Evolutionary conservation across 2,888 invertebrate species (phyloP), one percentile per base, ranked within the genome.

Genomic region (Napeogenes sylphis): DNA sequence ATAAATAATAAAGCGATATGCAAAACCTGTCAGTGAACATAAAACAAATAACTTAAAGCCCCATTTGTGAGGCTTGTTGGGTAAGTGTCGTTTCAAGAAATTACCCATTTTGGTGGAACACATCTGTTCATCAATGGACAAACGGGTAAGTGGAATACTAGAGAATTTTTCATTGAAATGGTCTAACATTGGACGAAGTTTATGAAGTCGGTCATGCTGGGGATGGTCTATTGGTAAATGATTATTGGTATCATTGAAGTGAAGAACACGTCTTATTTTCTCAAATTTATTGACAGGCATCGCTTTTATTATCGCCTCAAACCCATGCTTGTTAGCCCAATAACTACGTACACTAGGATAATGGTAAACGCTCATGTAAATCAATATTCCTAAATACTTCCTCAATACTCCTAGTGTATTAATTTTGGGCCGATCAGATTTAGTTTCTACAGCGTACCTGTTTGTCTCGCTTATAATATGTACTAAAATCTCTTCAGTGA

Each of bases 231-330:
- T 57, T 55, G 76, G 75, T 45, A 67, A 45, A 46, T 74, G 72
- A 51, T 70, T 61, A 4, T 63, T 54, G 65, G 75, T 75, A 58
- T 76, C 64, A 35, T 76, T 75, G 55, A 77, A 75, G 68, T 76
- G 76, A 3, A 76, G 53, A 54, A 64, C 63, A 13, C 53, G 60
- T 53, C 68, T 64, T 45, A 76, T 71, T 55, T 68, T 74, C 53
- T 75, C 75, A 71, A 75, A 77, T 8, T 60, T 70, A 56, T 72
- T 73, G 12, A 68, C 57, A 33, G 72, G 61, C 71, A 72, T 74
- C 45, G 67, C 53, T 42, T 42, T 42, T 42, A 42, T 42, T 42
- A 42, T 42, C 42, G 42, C 42, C 42, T 42, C 42, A 42, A 42
- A 42, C 42, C 42, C 42, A 35, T 35, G 35, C 4, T 42, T 42